Evolutionary conservation across 2,113 vertebrate genomes (phyloP).

Genomic region (Platichthys flesus): DNA sequence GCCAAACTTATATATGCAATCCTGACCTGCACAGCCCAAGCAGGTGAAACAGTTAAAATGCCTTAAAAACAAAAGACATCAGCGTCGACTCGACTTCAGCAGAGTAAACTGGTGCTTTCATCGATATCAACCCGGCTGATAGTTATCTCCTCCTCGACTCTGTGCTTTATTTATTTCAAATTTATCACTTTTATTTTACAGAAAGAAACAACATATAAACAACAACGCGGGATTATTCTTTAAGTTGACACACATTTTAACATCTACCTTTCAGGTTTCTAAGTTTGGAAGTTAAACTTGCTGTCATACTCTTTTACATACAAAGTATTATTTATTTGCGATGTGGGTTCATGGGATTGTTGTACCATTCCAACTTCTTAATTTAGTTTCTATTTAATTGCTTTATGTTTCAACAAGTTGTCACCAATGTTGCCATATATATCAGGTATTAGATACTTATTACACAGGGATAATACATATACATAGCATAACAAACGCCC

Average conservation of each 20-base stretch:
- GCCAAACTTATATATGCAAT: conserved; percentile 78
- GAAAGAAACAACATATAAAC: background rate
- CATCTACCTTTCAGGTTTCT: background rate
- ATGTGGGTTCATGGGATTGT: conserved; percentile 24
- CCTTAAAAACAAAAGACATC: conserved; percentile 76
- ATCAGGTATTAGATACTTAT: conserved; percentile 70
- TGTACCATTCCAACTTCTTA: conserved; percentile 30
- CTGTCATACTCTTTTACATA: conserved; percentile 78
- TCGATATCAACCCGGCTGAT: conserved; percentile 17
- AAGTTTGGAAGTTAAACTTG: conserved; percentile 36
- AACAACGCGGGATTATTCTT: background rate
- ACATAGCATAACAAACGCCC: conserved; percentile 29
- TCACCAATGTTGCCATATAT: conserved; percentile 46
- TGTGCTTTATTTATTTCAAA: conserved; percentile 9
- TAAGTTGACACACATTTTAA: background rate
- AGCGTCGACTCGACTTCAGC: conserved; percentile 58
- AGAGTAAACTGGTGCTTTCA: conserved; percentile 74
- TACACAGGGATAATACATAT: conserved; percentile 58
- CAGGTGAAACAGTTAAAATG: conserved; percentile 74
- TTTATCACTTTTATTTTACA: background rate
- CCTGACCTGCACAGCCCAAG: conserved; percentile 59
- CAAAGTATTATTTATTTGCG: conserved; percentile 9
- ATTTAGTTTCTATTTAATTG: conserved; percentile 24
- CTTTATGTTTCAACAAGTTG: conserved; percentile 6
- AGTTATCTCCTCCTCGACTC: conserved; percentile 1